phyloP scores from a whole-genome alignment of 1,140 invertebrate genomes.

The Coelopa frigida region DNA sequence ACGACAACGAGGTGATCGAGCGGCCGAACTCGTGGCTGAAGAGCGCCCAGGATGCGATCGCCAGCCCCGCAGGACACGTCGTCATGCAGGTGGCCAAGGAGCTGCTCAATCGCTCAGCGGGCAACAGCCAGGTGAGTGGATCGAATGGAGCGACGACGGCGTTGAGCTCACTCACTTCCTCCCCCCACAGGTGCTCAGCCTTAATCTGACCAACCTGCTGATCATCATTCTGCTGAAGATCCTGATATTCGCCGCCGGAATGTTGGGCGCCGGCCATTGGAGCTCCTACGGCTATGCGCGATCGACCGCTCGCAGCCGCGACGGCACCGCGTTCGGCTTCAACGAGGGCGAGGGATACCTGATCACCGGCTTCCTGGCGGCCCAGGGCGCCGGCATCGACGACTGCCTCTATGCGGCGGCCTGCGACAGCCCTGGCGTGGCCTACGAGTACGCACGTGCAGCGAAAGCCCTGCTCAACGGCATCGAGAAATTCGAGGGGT shows the following conservation, averaged over 20 bases:
- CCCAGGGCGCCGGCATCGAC: slow-evolving; percentile 54
- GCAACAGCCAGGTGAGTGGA: slow-evolving; percentile 55
- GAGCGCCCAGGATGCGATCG: slow-evolving; percentile 47
- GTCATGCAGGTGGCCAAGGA: slow-evolving; percentile 58
- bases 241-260: slow-evolving; percentile 69
- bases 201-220: slow-evolving; percentile 74
- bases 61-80: slow-evolving; percentile 50
- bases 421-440: slow-evolving; percentile 64
- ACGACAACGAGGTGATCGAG: too few species aligned
- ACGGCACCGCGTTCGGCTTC: slow-evolving; percentile 46
- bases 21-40: too few species aligned
- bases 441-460: slow-evolving; percentile 64
- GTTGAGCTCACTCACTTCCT: not conserved
- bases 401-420: slow-evolving; percentile 69
- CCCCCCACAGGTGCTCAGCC: slow-evolving; percentile 55
- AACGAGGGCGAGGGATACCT: slow-evolving; percentile 59
- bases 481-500: slow-evolving; percentile 62
- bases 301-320: slow-evolving; percentile 33
- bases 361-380: slow-evolving; percentile 62
- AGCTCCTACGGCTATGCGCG: slow-evolving; percentile 48
- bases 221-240: slow-evolving; percentile 74
- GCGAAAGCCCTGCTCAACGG: slow-evolving; percentile 65
- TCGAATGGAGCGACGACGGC: too few species aligned
- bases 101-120: slow-evolving; percentile 56
- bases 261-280: slow-evolving; percentile 60